A percentile compares a stretch with the other conserved stretches of the same genome.
Conservation (phyloP, 2,797 vertebrate species). For the Iguana delicatissima region DNA sequence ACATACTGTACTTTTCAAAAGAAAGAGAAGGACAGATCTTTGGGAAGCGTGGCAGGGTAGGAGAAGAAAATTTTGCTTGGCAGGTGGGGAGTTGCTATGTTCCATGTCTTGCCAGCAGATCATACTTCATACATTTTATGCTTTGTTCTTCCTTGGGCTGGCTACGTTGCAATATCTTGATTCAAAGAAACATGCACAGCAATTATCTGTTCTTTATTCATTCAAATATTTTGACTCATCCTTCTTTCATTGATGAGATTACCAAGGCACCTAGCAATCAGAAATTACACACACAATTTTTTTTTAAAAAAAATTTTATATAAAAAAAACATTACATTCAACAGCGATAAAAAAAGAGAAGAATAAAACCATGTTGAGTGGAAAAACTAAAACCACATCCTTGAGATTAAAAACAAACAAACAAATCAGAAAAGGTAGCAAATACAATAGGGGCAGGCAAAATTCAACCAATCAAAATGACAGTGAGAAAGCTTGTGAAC, state of each 20-base stretch:
- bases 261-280: background rate
- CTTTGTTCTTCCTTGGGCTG: background rate
- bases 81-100: background rate
- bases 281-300: background rate
- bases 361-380: too few species aligned
- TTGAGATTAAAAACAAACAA: too few species aligned
- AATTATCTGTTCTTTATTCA: conserved; percentile 10
- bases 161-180: conserved; percentile 26
- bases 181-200: background rate
- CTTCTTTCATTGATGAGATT: background rate
- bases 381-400: background rate
- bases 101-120: conserved; percentile 4
- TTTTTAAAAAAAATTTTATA: too few species aligned
- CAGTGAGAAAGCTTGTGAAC: too few species aligned
- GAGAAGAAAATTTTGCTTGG: background rate
- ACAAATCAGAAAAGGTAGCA: background rate
- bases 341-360: too few species aligned
- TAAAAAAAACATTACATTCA: too few species aligned
- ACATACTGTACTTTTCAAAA: background rate
- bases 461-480: background rate
- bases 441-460: background rate
- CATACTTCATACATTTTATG: background rate
- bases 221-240: background rate
- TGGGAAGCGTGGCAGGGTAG: background rate
- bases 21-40: background rate